Evolutionary conservation across 2,113 vertebrate species (phyloP).

Genomic region (Sander lucioperca): DNA sequence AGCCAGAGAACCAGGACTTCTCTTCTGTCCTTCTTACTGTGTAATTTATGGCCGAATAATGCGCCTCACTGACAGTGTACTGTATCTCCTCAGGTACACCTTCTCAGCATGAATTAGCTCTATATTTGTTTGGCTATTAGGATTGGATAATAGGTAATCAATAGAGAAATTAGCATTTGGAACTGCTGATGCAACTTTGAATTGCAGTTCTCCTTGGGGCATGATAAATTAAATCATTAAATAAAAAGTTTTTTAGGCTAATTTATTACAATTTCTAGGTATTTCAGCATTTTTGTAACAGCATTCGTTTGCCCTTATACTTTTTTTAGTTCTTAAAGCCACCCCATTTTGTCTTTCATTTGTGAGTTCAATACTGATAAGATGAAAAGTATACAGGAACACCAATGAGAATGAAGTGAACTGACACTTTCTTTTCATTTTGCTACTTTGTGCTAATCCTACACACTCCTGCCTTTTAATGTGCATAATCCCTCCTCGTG

Average conservation of each 20-base stretch:
- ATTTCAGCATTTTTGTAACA: background rate
- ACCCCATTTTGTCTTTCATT: background rate
- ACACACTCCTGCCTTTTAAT: conserved; percentile 52
- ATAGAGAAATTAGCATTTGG: conserved; percentile 66
- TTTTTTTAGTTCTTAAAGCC: background rate
- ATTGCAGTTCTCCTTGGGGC: conserved; percentile 18
- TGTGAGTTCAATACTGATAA: background rate
- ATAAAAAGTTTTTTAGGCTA: conserved; percentile 11
- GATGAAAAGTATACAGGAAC: background rate
- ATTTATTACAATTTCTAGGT: conserved; percentile 28
- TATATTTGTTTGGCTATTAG: conserved; percentile 55
- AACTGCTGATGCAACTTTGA: conserved; percentile 48
- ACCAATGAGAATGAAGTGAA: background rate
- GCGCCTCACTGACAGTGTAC: conserved; percentile 78
- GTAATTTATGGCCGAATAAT: conserved; percentile 80
- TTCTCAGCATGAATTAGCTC: conserved; percentile 31
- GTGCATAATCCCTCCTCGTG: conserved; percentile 55
- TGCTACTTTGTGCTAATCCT: conserved; percentile 53
- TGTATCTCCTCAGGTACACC: conserved; percentile 44
- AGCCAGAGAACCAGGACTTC: conserved; percentile 46
- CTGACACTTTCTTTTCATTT: conserved; percentile 20
- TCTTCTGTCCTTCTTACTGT: conserved; percentile 34
- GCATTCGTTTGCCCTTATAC: background rate
- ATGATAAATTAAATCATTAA: conserved; percentile 39
- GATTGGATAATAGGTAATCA: conserved; percentile 65